phyloP scores from a whole-genome alignment of 1,140 invertebrate genomes.

The Temnothorax longispinosus region DNA sequence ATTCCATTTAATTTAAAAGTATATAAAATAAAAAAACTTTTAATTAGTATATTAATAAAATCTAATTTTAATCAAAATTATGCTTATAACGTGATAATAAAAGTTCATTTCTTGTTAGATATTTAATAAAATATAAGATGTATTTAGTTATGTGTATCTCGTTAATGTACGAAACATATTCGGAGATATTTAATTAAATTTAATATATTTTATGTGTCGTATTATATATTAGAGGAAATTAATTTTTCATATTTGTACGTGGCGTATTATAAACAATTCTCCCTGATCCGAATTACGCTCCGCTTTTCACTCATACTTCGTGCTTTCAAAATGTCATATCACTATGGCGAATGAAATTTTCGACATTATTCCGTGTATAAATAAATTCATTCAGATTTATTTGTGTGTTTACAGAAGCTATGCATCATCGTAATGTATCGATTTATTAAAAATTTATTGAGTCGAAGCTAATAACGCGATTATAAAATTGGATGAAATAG shows the following conservation, averaged over 20 bases:
- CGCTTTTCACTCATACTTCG: conserved; percentile 27
- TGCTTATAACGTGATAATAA: neutral
- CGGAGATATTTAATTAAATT: conserved; percentile 33
- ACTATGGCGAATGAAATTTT: conserved; percentile 20
- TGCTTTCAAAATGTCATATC: conserved; percentile 45
- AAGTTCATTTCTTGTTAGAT: neutral
- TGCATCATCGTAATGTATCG: conserved; percentile 24
- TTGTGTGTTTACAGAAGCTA: neutral
- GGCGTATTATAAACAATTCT: conserved; percentile 30
- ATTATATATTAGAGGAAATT: conserved; percentile 37
- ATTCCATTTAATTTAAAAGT: neutral
- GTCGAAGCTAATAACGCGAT: conserved; percentile 31
- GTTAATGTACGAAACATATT: conserved; percentile 9
- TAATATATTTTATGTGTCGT: conserved; percentile 25
- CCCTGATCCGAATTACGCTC: conserved; percentile 37
- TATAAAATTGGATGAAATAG: conserved; percentile 31
- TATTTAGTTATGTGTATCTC: conserved; percentile 4
- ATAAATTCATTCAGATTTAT: conserved; percentile 42
- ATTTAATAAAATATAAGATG: conserved; percentile 35
- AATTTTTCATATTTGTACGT: conserved; percentile 34
- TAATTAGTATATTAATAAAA: neutral
- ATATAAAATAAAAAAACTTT: neutral
- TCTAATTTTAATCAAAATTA: neutral
- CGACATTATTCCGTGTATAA: conserved; percentile 34
- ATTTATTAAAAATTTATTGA: conserved; percentile 42